Evolutionary conservation across 2,888 invertebrate species (phyloP), one percentile per base, ranked within the genome.

Genomic region (Brachyptera putata): DNA sequence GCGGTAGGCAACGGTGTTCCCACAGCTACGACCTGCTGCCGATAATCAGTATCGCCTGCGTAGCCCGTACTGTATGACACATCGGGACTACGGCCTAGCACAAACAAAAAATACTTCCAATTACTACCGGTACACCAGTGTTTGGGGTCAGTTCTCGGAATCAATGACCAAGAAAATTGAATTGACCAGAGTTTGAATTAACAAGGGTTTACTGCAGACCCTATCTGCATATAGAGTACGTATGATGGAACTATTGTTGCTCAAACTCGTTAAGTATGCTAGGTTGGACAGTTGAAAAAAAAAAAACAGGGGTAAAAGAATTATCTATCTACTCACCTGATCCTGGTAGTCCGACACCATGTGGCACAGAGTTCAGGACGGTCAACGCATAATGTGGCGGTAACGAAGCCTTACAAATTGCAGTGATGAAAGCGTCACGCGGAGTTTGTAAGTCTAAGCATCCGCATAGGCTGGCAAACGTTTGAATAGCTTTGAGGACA

Each of bases 1-100:
- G 90, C 86, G 4, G 91, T 91, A 1, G 95, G 95, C 66, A 97
- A 78, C 21, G 96, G 93, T 0, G 96, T 95, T 22, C 98, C 98
- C 63, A 98, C 95, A 66, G 95, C 97, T 46, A 98, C 95, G 64
- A 98, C 95, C 77, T 98, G 97, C 71, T 93, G 95, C 25, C 91
- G 79, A 74, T 87, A 89, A 75, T 92, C 93, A 56, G 84, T 83
- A 65, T 89, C 87, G n/a, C 78, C 75, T 57, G 75, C 72, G 30
- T 70, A 70, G 48, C 18, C 62, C 30, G 49, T 7, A 24, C n/a
- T 73, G 41, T 68, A 57, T 13, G 71, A 68, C 46, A 73, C 72
- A 61, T 73, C 72, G 61, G 13, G 21, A 71, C 68, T 34, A 70
- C 67, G 13, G 68, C 72, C 69, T 76, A 68, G 73, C 70, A 70